phyloP scores from a whole-genome alignment of 2,113 vertebrate species.

The Eubucco bourcierii region DNA sequence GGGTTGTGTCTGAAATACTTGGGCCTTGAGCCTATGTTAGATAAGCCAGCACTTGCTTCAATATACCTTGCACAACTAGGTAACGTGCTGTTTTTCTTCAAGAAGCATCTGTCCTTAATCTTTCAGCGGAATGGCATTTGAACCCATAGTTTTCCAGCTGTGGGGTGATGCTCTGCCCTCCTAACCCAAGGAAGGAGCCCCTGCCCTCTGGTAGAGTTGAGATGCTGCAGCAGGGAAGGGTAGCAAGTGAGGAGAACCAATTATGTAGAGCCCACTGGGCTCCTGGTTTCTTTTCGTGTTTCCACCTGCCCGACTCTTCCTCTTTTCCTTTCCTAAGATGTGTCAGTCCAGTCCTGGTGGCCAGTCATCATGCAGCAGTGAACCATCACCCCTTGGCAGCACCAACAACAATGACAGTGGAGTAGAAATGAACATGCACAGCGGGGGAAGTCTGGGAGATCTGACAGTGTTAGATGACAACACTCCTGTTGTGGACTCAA shows the following conservation, averaged over 20 bases:
- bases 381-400: conserved; percentile 94
- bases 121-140: conserved; percentile 3
- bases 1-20: conserved; percentile 43
- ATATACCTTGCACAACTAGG: neutral
- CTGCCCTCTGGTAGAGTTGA: neutral
- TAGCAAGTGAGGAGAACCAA: neutral
- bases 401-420: conserved; percentile 97
- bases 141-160: neutral
- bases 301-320: neutral
- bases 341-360: conserved; percentile 98
- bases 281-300: neutral
- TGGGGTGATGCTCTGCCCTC: neutral
- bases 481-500: conserved; percentile 86
- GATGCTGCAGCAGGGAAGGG: neutral
- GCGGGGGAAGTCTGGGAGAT: conserved; percentile 97
- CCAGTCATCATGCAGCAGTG: conserved; percentile 98
- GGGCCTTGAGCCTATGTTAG: conserved; percentile 36
- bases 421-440: conserved; percentile 93
- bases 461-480: conserved; percentile 87
- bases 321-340: conserved; percentile 76
- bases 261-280: neutral
- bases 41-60: conserved; percentile 46
- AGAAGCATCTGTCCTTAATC: conserved; percentile 3
- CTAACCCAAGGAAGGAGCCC: neutral
- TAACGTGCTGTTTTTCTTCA: neutral